Conservation (phyloP, 2,888 invertebrate species). For the Trachelus stipa region DNA sequence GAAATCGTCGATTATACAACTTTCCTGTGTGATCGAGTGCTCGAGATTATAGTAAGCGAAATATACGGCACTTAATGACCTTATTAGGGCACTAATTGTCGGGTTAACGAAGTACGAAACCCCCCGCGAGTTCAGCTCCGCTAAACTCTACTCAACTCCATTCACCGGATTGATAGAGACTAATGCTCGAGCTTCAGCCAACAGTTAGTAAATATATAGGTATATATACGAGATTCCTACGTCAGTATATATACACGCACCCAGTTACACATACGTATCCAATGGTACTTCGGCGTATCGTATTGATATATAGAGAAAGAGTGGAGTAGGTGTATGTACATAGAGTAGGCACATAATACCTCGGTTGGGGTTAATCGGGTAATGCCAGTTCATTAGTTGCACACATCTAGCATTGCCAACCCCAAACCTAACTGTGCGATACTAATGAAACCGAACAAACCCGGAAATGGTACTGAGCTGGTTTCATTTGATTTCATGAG, state of each 20-base stretch:
- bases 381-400: constrained; percentile 63
- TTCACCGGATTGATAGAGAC: constrained; percentile 48
- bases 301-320: constrained; percentile 10
- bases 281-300: not conserved
- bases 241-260: not conserved
- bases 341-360: constrained; percentile 48
- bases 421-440: constrained; percentile 42
- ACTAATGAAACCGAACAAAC: constrained; percentile 55
- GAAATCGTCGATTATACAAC: not conserved
- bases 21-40: not conserved
- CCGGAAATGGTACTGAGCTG: constrained; percentile 53
- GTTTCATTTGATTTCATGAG: constrained; percentile 60
- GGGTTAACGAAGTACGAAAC: constrained; percentile 49
- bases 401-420: constrained; percentile 41
- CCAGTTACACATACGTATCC: not conserved
- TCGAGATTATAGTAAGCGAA: constrained; percentile 9
- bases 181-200: constrained; percentile 35
- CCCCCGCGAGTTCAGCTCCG: constrained; percentile 17
- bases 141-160: constrained; percentile 32
- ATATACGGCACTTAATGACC: constrained; percentile 45
- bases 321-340: constrained; percentile 38
- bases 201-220: constrained; percentile 9
- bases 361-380: constrained; percentile 58
- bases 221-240: not conserved
- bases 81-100: constrained; percentile 54